Percentiles rank a stretch among this genome's conserved stretches.
phyloP scores from a whole-genome alignment of 1,140 invertebrate genomes.

The Pogonus chalceus region DNA sequence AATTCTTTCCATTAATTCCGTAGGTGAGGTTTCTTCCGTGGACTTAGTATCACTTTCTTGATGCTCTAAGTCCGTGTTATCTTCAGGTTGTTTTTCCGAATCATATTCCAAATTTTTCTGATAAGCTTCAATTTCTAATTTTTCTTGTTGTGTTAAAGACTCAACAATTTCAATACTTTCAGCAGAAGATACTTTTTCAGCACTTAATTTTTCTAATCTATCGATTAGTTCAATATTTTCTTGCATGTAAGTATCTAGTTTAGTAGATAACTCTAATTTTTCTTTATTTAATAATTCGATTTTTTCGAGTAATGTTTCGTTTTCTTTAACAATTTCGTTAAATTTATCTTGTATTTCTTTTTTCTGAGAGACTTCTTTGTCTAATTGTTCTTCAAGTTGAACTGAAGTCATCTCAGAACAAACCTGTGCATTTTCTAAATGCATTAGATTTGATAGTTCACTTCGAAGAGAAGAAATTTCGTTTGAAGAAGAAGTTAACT shows the following conservation, averaged over 20 bases:
- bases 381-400: conserved; percentile 57
- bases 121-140: conserved; percentile 45
- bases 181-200: conserved; percentile 52
- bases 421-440: conserved; percentile 49
- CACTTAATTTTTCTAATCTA: conserved; percentile 53
- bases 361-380: conserved; percentile 39
- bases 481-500: neutral
- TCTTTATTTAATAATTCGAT: conserved; percentile 46
- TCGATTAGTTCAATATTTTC: conserved; percentile 58
- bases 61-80: conserved; percentile 17
- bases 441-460: conserved; percentile 35
- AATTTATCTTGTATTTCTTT: conserved; percentile 41
- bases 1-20: conserved; percentile 52
- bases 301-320: conserved; percentile 39
- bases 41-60: conserved; percentile 42
- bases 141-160: conserved; percentile 51
- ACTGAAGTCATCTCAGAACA: conserved; percentile 61
- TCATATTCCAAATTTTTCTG: conserved; percentile 31
- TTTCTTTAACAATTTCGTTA: conserved; percentile 42
- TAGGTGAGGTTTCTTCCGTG: conserved; percentile 41
- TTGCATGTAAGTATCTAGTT: conserved; percentile 49
- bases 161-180: conserved; percentile 61
- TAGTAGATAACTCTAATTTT: conserved; percentile 44
- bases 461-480: conserved; percentile 24
- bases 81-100: conserved; percentile 19